phyloP scores from a whole-genome alignment of 2,113 vertebrate genomes.

The Blennius ocellaris region DNA sequence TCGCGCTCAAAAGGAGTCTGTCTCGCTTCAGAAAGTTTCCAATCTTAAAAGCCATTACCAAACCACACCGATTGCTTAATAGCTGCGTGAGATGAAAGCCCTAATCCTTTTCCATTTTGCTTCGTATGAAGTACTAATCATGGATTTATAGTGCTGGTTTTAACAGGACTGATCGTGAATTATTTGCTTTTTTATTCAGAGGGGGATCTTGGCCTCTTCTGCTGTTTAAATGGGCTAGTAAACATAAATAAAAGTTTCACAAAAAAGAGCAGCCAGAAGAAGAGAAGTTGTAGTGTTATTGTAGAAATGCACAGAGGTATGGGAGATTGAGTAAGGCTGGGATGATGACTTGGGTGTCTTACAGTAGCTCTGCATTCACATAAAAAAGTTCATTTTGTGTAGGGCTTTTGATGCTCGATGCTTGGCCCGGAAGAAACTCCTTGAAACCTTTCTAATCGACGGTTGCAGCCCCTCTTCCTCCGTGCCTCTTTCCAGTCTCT shows the following conservation, averaged over 20 bases:
- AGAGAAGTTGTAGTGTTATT: not conserved
- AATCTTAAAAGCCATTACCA: constrained; percentile 5
- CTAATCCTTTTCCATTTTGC: not conserved
- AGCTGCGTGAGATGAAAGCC: not conserved
- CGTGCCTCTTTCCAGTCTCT: constrained; percentile 71
- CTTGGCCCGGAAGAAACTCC: constrained; percentile 55
- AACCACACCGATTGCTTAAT: constrained; percentile 13
- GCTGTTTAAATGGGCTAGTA: not conserved
- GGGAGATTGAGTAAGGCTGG: not conserved
- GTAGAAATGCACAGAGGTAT: not conserved
- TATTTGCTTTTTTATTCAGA: not conserved
- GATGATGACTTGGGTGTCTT: not conserved
- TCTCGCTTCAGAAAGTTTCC: constrained; percentile 19
- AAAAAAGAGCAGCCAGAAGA: not conserved
- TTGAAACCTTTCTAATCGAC: constrained; percentile 45
- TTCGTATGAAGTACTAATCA: not conserved
- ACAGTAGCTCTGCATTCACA: not conserved
- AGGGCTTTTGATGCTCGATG: constrained; percentile 11
- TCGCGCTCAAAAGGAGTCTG: constrained; percentile 8
- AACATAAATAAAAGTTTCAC: not conserved
- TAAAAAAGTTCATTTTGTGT: not conserved
- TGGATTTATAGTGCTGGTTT: not conserved
- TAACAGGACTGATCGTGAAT: not conserved
- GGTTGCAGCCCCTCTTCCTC: constrained; percentile 36
- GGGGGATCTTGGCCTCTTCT: not conserved